These are phyloP conservation scores for Nymphalis c-album DNA, from an alignment of 2,888 invertebrate genomes.

Conservation along the genomic window DNA sequence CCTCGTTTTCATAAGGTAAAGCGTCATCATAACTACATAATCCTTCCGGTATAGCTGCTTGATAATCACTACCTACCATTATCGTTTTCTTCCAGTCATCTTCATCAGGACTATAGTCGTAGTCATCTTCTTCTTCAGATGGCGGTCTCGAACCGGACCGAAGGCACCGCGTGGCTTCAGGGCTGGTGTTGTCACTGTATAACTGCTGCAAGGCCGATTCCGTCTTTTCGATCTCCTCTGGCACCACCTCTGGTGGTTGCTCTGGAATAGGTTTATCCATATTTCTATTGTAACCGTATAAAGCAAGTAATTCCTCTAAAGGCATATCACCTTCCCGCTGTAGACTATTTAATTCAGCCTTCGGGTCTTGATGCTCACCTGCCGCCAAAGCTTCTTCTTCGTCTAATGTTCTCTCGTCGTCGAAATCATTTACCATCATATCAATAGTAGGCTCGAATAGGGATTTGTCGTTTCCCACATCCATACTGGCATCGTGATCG, in stretches of 20 bases:
- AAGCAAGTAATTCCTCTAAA: slow-evolving; percentile 93
- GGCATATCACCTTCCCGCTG: slow-evolving; percentile 98
- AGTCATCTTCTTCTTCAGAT: slow-evolving; percentile 92
- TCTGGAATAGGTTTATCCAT: slow-evolving; percentile 69
- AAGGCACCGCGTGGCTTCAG: slow-evolving; percentile 73
- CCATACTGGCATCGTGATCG: slow-evolving; percentile 81
- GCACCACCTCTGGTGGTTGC: slow-evolving; percentile 60
- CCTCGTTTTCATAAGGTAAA: slow-evolving; percentile 97
- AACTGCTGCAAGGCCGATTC: slow-evolving; percentile 76
- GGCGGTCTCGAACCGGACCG: slow-evolving; percentile 86
- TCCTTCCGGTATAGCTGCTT: slow-evolving; percentile 96
- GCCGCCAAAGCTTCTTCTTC: slow-evolving; percentile 98
- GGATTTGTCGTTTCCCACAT: slow-evolving; percentile 79
- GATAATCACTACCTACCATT: slow-evolving; percentile 96
- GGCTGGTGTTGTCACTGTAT: slow-evolving; percentile 66
- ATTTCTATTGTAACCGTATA: slow-evolving; percentile 88
- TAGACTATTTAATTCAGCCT: slow-evolving; percentile 93
- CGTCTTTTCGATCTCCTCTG: slow-evolving; percentile 69
- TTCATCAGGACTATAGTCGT: slow-evolving; percentile 91
- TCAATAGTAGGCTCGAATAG: slow-evolving; percentile 96
- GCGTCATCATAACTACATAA: slow-evolving; percentile 95
- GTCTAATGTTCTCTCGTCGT: slow-evolving; percentile 97
- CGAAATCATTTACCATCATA: slow-evolving; percentile 98
- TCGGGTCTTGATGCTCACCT: slow-evolving; percentile 90
- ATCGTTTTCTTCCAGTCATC: slow-evolving; percentile 96